A percentile compares a stretch with the other conserved stretches of the same genome.
phyloP scores from a whole-genome alignment of 2,888 invertebrate species.

The Trileptium ribeirensis region DNA sequence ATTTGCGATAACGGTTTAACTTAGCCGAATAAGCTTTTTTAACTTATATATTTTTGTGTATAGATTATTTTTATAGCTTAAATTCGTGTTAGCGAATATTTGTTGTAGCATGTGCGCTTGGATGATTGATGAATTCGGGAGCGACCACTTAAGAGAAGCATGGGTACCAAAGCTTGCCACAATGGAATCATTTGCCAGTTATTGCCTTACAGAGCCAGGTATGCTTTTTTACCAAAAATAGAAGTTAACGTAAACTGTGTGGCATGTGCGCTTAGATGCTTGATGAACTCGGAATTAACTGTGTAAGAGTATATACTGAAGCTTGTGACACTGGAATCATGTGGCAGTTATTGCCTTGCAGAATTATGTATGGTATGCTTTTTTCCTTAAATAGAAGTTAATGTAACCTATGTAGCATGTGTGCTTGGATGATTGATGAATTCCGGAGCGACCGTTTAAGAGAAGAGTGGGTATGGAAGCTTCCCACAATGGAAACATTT shows the following conservation, averaged over 20 bases:
- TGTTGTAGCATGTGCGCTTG: slow-evolving; percentile 58
- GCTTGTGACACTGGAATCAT: slow-evolving; percentile 56
- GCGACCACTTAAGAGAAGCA: slow-evolving; percentile 51
- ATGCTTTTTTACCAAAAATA: too few species aligned
- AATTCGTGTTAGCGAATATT: too few species aligned
- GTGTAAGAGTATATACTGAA: slow-evolving; percentile 55
- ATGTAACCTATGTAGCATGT: slow-evolving; percentile 58
- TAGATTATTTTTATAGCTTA: too few species aligned
- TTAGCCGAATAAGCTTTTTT: too few species aligned
- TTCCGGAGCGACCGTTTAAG: slow-evolving; percentile 55
- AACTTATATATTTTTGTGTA: too few species aligned
- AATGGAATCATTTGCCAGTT: slow-evolving; percentile 57
- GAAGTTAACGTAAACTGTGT: too few species aligned
- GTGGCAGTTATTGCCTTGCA: slow-evolving; percentile 59
- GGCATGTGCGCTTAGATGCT: slow-evolving; percentile 61
- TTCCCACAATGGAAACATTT: slow-evolving; percentile 57
- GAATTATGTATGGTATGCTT: slow-evolving; percentile 57
- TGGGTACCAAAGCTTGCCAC: slow-evolving; percentile 56
- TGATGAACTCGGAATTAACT: slow-evolving; percentile 56
- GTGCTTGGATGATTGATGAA: slow-evolving; percentile 60
- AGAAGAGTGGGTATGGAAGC: slow-evolving; percentile 54
- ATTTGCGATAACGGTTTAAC: too few species aligned
- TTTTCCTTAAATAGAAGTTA: too few species aligned
- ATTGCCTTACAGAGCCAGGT: slow-evolving; percentile 60
- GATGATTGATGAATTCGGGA: slow-evolving; percentile 60